A percentile compares a stretch with the other conserved stretches of the same genome.
These are phyloP conservation scores for Setipinna tenuifilis DNA, from an alignment of 2,797 vertebrate genomes.

Conservation along the genomic window DNA sequence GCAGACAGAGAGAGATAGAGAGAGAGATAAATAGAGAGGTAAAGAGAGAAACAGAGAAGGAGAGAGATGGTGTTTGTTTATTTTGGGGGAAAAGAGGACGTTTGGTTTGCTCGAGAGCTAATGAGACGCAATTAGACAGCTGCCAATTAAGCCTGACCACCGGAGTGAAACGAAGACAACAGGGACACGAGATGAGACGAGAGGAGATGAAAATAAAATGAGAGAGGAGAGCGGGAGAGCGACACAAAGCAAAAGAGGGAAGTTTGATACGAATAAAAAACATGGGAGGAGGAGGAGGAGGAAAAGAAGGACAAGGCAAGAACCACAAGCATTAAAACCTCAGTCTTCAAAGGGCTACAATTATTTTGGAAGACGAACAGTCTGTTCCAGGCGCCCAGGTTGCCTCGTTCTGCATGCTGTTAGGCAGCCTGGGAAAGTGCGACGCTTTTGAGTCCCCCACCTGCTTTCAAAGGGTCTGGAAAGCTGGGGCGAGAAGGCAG, in stretches of 20 bases:
- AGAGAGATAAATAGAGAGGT: conserved; percentile 3
- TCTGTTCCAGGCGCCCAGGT: conserved; percentile 6
- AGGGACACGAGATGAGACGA: conserved; percentile 34
- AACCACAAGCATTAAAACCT: neutral
- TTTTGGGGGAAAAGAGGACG: conserved; percentile 46
- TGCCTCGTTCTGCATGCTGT: neutral
- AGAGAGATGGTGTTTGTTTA: conserved; percentile 32
- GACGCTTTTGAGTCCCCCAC: neutral
- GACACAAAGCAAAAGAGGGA: neutral
- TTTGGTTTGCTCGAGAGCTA: conserved; percentile 72
- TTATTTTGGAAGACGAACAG: neutral
- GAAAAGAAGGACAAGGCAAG: neutral
- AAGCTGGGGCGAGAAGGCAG: neutral
- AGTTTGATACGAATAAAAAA: too few species aligned
- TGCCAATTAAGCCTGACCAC: conserved; percentile 78
- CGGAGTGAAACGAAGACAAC: conserved; percentile 66
- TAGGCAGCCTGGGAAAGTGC: neutral
- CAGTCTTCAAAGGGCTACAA: neutral
- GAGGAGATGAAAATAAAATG: conserved; percentile 27
- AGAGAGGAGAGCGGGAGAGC: neutral
- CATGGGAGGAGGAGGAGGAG: neutral
- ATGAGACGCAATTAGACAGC: conserved; percentile 77
- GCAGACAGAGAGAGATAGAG: conserved; percentile 27
- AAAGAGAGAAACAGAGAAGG: conserved; percentile 16
- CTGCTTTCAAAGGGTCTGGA: neutral